phyloP scores from a whole-genome alignment of 2,113 vertebrate species.

The Turdus rufiventris region DNA sequence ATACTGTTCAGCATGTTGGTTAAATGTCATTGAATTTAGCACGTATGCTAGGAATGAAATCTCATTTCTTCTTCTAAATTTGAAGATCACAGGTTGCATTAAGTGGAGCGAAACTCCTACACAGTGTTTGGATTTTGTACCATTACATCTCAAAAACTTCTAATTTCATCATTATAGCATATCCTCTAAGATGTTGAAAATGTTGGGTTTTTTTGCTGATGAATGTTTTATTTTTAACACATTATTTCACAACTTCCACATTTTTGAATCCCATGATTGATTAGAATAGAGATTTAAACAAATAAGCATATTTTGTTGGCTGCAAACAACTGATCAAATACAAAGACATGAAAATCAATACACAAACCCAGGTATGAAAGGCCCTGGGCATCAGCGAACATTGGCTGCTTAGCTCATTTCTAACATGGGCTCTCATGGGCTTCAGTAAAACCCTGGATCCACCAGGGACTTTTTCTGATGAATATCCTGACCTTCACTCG shows the following conservation, averaged over 20 bases:
- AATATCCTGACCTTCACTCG: not conserved
- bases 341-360: not conserved
- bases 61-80: slow-evolving; percentile 27
- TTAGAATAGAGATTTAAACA: not conserved
- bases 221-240: not conserved
- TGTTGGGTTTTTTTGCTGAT: not conserved
- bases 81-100: not conserved
- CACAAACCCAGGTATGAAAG: not conserved
- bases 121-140: not conserved
- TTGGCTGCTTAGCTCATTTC: not conserved
- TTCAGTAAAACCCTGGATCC: not conserved
- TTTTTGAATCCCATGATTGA: not conserved
- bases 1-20: not conserved
- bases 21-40: slow-evolving; percentile 33
- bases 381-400: not conserved
- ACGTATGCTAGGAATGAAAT: not conserved
- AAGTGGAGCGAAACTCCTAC: not conserved
- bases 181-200: not conserved
- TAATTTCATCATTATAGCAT: not conserved
- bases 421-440: not conserved
- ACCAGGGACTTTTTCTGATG: not conserved
- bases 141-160: not conserved
- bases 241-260: not conserved
- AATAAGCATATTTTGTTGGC: not conserved
- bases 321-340: not conserved